Evolutionary conservation across 2,113 vertebrate species (phyloP), one percentile per base, ranked within the genome.

Genomic region (Bagarius yarrelli): DNA sequence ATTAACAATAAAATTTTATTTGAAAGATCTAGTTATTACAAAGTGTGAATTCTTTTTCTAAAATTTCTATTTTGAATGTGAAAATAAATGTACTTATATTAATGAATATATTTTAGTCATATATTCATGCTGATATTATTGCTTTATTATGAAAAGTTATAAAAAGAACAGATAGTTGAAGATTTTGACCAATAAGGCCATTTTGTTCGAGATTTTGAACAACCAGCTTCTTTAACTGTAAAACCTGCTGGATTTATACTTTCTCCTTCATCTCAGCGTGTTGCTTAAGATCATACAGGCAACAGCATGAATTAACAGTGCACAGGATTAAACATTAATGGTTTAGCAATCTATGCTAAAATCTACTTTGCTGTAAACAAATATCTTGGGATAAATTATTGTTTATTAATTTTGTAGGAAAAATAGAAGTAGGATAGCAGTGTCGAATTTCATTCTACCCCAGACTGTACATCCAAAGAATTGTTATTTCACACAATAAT

Each of bases 81-180:
- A n/a, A n/a, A n/a, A n/a, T n/a, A n/a, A n/a, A n/a, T n/a, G n/a
- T n/a, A n/a, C n/a, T n/a, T n/a, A n/a, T n/a, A n/a, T n/a, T n/a
- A n/a, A n/a, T n/a, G n/a, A n/a, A n/a, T n/a, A n/a, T n/a, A n/a
- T n/a, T n/a, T n/a, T n/a, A n/a, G n/a, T n/a, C n/a, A n/a, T n/a
- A n/a, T n/a, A n/a, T n/a, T n/a, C n/a, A n/a, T n/a, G n/a, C n/a
- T n/a, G n/a, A n/a, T n/a, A n/a, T n/a, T n/a, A n/a, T n/a, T n/a
- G n/a, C n/a, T n/a, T n/a, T n/a, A n/a, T n/a, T n/a, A n/a, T n/a
- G n/a, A n/a, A n/a, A n/a, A n/a, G n/a, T n/a, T n/a, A n/a, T n/a
- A n/a, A 30, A 30, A 25, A n/a, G 32, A 13, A 56, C 77, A 56
- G 77, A 67, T 79, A 32, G 27, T 66, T 66, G n/a, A 27, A 66